Evolutionary conservation across 2,113 vertebrate species (phyloP), one percentile per base, ranked within the genome.

Genomic region (Alexandromys fortis): DNA sequence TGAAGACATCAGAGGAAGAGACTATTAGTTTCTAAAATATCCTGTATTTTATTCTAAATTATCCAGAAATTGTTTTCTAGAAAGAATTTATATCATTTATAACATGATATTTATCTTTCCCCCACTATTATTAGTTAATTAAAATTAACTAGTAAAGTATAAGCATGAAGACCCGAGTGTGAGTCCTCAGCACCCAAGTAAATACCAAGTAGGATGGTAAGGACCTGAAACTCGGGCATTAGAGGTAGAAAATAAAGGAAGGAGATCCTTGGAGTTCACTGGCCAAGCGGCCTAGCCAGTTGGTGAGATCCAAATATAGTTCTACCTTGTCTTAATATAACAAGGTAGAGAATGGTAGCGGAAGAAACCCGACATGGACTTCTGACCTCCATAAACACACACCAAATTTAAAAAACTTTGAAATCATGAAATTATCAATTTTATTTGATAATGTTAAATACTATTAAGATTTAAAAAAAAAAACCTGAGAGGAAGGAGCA

Each of bases 41-140:
- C 35, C 35, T 19, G 78, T 75, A 55, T 92, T 90, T 81, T 2
- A 16, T 12, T 45, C 21, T 8, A 82, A 77, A 45, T 68, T 52
- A 47, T 92, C 24, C 67, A 97, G 45, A 94, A 90, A 68, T 52
- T 42, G 58, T 75, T n/a, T 91, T 55, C 22, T 77, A 94, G 21
- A 93, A 87, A 93, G 78, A 1, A 92, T 61, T 88, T 42, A 3
- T 61, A 90, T 70, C 9, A 72, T 38, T 90, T 65, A 26, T 28
- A 92, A 75, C 7, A 30, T 11, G 1, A 14, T 35, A 3, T 2
- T 22, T 26, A 75, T 61, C 90, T 75, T 90, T 96, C 55, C 67
- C 81, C 72, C 13, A 85, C 42, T 76, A 58, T 65, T 42, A 52
- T 19, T 58, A 19, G 55, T 55, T 76, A 81, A 70, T 33, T 79